Evolutionary conservation across 2,113 vertebrate species (phyloP), one percentile per base, ranked within the genome.

Genomic region (Paradoxurus hermaphroditus): DNA sequence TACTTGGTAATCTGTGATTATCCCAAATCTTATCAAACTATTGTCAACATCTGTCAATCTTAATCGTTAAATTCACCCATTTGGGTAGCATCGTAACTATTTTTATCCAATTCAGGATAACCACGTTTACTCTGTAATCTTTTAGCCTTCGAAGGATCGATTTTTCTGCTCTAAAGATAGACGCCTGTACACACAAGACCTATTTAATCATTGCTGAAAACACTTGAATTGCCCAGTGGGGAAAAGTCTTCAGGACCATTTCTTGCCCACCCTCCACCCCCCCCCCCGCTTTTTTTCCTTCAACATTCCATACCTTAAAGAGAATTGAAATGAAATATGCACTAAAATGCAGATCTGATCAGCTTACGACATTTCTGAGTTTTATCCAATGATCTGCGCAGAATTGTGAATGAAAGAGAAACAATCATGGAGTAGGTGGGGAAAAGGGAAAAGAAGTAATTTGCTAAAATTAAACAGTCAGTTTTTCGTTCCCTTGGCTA

Each of bases 101-200:
- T 65, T 81, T 56, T 62, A 67, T 4, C 18, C 46, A 34, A 53
- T 68, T 68, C 36, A 34, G 77, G 63, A 34, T 41, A 81, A 46
- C 31, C 36, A n/a, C 72, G 14, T 59, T 49, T 46, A 65, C n/a
- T 12, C 16, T 21, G 9, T 34, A 15, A 44, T 63, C 44, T 16
- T 44, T 44, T 41, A 12, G 19, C 2, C 34, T 82, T 85, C 21
- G 46, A 15, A 89, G 31, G 18, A 21, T 68, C 29, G 4, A 59
- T n/a, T 27, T 27, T 27, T 36, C 77, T 41, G 36, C 39, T 83
- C 7, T 19, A 34, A 67, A 77, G 65, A 34, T 5, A 53, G 29
- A 72, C 5, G 4, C 25, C 19, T 0, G 1, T 6, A 27, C 25
- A 10, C 9, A 4, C 31, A 39, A 44, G 19, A 2, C 3, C 0